Percentiles rank a stretch among this genome's conserved stretches.
Evolutionary conservation across 2,113 vertebrate genomes (phyloP).

Genomic region (Parotia lawesii): DNA sequence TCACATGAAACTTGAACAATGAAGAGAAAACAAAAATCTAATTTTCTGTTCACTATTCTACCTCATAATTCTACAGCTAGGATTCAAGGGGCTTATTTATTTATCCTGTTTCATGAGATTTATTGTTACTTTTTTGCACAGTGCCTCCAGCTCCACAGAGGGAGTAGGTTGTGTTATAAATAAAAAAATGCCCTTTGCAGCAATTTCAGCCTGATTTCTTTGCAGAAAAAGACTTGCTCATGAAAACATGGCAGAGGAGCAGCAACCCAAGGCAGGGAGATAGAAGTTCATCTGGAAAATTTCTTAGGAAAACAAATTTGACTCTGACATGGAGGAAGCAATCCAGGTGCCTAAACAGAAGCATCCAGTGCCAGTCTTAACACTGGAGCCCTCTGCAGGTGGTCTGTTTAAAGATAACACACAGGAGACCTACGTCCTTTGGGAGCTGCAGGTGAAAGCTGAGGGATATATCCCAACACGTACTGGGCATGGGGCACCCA

Average conservation of each 20-base stretch:
- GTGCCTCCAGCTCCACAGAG: not conserved
- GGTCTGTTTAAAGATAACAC: not conserved
- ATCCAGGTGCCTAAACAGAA: not conserved
- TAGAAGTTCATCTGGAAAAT: not conserved
- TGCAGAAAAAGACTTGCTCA: not conserved
- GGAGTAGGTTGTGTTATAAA: not conserved
- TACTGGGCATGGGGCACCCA: rapidly evolving
- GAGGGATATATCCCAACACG: not conserved
- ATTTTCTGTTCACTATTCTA: not conserved
- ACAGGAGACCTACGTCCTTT: not conserved
- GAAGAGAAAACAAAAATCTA: not conserved
- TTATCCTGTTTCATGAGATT: not conserved
- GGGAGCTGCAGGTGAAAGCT: not conserved
- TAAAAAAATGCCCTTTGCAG: not conserved
- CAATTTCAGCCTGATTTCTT: not conserved
- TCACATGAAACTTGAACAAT: rapidly evolving
- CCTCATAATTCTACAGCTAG: not conserved
- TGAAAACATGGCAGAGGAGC: not conserved
- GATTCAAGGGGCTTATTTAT: not conserved
- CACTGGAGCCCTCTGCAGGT: not conserved
- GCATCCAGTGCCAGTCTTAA: not conserved
- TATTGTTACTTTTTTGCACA: not conserved
- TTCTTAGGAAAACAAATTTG: not conserved
- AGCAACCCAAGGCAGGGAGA: not conserved
- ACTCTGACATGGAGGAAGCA: not conserved